Evolutionary conservation across 2,797 vertebrate genomes (phyloP).

Genomic region (Sebastes trivittatus): DNA sequence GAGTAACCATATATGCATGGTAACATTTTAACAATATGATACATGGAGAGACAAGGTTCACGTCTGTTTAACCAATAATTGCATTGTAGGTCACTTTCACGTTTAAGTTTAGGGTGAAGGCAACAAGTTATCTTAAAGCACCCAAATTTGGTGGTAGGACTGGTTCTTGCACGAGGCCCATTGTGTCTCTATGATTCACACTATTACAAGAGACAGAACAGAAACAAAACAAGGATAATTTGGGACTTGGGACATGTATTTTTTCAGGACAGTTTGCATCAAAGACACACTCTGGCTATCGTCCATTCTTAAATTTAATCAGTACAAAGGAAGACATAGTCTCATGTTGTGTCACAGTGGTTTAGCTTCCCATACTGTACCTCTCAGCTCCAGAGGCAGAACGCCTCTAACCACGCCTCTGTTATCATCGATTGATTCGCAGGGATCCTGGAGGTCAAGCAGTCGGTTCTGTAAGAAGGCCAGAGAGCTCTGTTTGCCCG

Average conservation of each 20-base stretch:
- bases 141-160: neutral
- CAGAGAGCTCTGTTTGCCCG: slow-evolving; percentile 67
- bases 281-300: neutral
- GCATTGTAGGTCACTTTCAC: neutral
- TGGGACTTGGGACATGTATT: neutral
- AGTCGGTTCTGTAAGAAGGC: slow-evolving; percentile 53
- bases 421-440: slow-evolving; percentile 13
- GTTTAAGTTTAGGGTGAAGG: neutral
- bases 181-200: neutral
- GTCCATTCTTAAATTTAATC: neutral
- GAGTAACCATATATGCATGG: neutral
- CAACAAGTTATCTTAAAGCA: neutral
- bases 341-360: neutral
- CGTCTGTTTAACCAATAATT: neutral
- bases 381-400: slow-evolving; percentile 76
- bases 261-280: neutral
- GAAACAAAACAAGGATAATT: neutral
- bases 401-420: slow-evolving; percentile 30
- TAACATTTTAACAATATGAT: neutral
- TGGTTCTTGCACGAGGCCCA: neutral
- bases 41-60: neutral
- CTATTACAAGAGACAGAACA: neutral
- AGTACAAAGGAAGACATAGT: neutral
- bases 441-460: slow-evolving; percentile 28
- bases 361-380: slow-evolving; percentile 40